Percentiles rank a stretch among this genome's conserved stretches.
phyloP scores from a whole-genome alignment of 2,888 invertebrate genomes.

The Amphimallon solstitiale region DNA sequence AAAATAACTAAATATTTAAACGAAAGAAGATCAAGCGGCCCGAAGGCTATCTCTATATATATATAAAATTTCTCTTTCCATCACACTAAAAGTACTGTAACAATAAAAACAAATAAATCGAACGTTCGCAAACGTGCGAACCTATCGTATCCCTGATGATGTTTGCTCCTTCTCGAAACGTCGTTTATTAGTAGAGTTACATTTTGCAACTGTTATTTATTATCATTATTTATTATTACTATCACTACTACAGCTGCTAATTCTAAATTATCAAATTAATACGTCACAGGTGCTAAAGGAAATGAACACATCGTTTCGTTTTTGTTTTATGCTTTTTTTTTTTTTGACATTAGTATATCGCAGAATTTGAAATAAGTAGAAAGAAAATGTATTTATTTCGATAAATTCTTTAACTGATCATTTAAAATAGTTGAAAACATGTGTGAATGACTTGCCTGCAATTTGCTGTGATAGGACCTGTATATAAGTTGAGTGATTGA shows the following conservation, averaged over 20 bases:
- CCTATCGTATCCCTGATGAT: constrained; percentile 17
- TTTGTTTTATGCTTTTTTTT: not conserved
- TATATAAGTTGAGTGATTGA: no score
- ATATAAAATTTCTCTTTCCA: constrained; percentile 17
- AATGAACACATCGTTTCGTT: not conserved
- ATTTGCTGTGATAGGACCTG: no score
- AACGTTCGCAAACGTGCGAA: constrained; percentile 3
- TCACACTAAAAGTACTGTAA: constrained; percentile 9
- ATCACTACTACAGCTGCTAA: not conserved
- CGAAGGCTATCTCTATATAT: constrained; percentile 31
- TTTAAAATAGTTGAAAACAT: no score
- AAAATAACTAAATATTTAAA: constrained; percentile 27
- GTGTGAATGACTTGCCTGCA: no score
- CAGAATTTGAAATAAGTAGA: no score
- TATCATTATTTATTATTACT: constrained; percentile 14
- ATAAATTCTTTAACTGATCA: no score
- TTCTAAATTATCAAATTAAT: not conserved
- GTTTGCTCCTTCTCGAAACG: constrained; percentile 9
- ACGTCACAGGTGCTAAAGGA: not conserved
- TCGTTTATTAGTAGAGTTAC: constrained; percentile 11
- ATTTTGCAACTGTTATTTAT: not conserved
- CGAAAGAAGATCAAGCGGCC: constrained; percentile 41
- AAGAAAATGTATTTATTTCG: no score
- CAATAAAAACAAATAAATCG: not conserved
- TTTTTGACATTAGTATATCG: not conserved